These are phyloP conservation scores for Peromyscus californicus DNA, from an alignment of 2,113 vertebrate genomes.

Conservation along the genomic window DNA sequence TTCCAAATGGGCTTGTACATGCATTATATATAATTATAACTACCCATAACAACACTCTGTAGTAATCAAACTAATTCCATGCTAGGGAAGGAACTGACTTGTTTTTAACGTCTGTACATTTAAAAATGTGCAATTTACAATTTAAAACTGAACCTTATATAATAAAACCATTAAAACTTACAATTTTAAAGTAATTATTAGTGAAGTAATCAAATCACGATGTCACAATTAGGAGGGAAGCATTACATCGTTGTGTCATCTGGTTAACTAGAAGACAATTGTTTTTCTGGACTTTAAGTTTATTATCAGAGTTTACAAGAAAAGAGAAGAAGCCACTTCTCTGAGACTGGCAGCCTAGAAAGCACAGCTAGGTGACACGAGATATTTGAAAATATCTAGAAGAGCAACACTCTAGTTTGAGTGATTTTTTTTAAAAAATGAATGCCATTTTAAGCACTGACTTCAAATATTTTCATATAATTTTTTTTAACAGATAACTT, in stretches of 20 bases:
- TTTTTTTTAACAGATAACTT: not conserved
- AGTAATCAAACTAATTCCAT: not conserved
- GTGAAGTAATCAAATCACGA: not conserved
- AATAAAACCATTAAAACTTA: not conserved
- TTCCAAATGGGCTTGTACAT: not conserved
- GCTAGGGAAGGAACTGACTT: not conserved
- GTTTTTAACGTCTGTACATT: not conserved
- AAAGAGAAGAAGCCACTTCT: not conserved
- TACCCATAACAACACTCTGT: not conserved
- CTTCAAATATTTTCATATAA: not conserved
- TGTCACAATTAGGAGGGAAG: not conserved
- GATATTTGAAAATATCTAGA: not conserved
- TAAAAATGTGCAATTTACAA: not conserved
- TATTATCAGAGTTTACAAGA: not conserved
- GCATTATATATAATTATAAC: not conserved
- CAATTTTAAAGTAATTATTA: not conserved
- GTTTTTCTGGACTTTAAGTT: not conserved
- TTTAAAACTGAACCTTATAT: not conserved
- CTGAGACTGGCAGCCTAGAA: not conserved
- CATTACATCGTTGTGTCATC: not conserved
- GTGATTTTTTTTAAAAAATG: not conserved
- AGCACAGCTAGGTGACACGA: not conserved
- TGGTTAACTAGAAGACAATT: not conserved
- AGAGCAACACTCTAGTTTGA: not conserved
- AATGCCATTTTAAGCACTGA: not conserved